A percentile compares a stretch with the other conserved stretches of the same genome.
Evolutionary conservation across 2,888 invertebrate species (phyloP).

Genomic region (Apodemia mormo): DNA sequence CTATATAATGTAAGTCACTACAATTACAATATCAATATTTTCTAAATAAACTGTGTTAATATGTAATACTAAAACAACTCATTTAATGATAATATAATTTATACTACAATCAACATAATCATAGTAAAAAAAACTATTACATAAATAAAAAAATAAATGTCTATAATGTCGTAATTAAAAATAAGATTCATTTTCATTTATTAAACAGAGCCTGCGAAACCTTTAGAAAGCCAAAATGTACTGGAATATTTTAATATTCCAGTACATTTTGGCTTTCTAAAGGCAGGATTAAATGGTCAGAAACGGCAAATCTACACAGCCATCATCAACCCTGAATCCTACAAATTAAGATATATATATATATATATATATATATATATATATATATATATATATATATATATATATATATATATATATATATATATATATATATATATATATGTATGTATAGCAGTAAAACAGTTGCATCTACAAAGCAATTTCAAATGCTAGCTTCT

Average conservation of each 20-base stretch:
- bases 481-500: too few species aligned
- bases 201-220: background rate
- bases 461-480: too few species aligned
- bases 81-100: background rate
- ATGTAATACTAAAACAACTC: background rate
- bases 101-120: background rate
- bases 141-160: background rate
- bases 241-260: background rate
- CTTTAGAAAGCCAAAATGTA: background rate
- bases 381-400: too few species aligned
- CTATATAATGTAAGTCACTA: constrained; percentile 18
- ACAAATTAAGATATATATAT: too few species aligned
- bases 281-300: background rate
- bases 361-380: too few species aligned
- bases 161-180: background rate
- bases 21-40: background rate
- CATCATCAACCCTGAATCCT: too few species aligned
- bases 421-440: too few species aligned
- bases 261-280: too few species aligned
- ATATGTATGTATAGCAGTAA: too few species aligned
- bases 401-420: too few species aligned
- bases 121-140: background rate
- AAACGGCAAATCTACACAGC: too few species aligned
- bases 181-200: too few species aligned
- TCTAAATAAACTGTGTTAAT: background rate